These are phyloP conservation scores for Teleopsis dalmanni DNA, from an alignment of 1,140 invertebrate species.

Conservation along the genomic window DNA sequence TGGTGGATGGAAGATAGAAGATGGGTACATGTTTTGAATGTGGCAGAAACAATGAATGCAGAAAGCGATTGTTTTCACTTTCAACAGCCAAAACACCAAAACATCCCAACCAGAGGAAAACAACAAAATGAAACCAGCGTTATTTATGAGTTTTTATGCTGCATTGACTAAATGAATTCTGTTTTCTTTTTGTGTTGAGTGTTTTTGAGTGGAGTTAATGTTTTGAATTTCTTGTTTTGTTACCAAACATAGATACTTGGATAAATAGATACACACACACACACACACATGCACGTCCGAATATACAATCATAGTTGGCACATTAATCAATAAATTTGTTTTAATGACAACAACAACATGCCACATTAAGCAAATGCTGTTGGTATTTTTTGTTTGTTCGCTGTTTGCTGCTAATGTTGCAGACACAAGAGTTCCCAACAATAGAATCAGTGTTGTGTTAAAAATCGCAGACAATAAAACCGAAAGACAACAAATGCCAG, in stretches of 20 bases:
- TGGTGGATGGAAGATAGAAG: too few relatives aligned
- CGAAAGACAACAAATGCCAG: background rate
- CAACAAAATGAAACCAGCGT: background rate
- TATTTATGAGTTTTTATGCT: background rate
- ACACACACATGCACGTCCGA: too few relatives aligned
- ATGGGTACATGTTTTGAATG: too few relatives aligned
- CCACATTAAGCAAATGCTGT: slow-evolving; percentile 1
- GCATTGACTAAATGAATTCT: background rate
- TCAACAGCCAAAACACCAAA: slow-evolving; percentile 8
- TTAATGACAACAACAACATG: slow-evolving; percentile 12
- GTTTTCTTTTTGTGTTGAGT: background rate
- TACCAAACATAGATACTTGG: background rate
- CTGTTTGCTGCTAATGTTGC: too few relatives aligned
- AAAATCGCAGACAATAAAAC: background rate
- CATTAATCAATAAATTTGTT: slow-evolving; percentile 18
- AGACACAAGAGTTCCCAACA: too few relatives aligned
- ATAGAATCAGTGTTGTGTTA: slow-evolving; percentile 7
- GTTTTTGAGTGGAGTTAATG: background rate
- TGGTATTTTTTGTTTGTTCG: background rate
- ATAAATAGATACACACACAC: too few relatives aligned
- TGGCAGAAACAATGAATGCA: too few relatives aligned
- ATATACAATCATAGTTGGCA: too few relatives aligned
- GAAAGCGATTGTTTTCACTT: slow-evolving; percentile 6
- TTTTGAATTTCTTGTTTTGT: background rate
- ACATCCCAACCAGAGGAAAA: slow-evolving; percentile 1